Percentiles rank a stretch among this genome's conserved stretches.
These are phyloP conservation scores for Mugil cephalus DNA, from an alignment of 2,113 vertebrate species.

Conservation along the genomic window DNA sequence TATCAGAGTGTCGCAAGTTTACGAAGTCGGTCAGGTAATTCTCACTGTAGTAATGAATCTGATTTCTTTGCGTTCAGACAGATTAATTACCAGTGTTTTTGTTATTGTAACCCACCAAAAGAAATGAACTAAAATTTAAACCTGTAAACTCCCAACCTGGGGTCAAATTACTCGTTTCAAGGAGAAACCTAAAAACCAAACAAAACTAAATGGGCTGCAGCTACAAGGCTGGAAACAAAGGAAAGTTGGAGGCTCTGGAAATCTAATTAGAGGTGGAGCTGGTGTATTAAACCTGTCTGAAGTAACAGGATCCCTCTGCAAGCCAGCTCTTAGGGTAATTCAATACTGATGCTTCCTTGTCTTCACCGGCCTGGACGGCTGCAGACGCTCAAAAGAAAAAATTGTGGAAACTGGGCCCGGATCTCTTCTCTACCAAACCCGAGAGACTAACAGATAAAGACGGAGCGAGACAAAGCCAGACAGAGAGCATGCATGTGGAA, in stretches of 20 bases:
- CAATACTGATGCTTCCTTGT: constrained; percentile 58
- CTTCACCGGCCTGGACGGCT: constrained; percentile 25
- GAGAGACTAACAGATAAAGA: constrained; percentile 56
- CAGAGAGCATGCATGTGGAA: constrained; percentile 81
- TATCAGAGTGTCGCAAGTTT: background rate
- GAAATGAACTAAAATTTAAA: background rate
- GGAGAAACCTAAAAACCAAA: constrained; percentile 17
- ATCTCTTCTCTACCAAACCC: constrained; percentile 28
- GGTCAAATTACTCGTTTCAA: constrained; percentile 26
- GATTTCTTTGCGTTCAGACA: background rate
- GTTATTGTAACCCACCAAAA: background rate
- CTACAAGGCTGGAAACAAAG: constrained; percentile 44
- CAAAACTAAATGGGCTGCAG: constrained; percentile 19
- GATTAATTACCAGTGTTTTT: constrained; percentile 4
- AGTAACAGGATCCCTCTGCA: constrained; percentile 70
- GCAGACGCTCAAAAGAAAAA: constrained; percentile 24
- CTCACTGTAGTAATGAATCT: background rate
- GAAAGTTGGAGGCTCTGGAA: constrained; percentile 68
- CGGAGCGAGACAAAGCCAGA: constrained; percentile 52
- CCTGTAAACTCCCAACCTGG: constrained; percentile 7
- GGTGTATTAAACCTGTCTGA: constrained; percentile 70
- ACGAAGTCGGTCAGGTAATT: background rate
- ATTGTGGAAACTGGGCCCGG: constrained; percentile 51
- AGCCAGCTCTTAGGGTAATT: constrained; percentile 60
- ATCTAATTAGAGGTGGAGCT: constrained; percentile 70